phyloP scores from a whole-genome alignment of 1,140 invertebrate genomes.

The roundworm (Caenorhabditis elegans) region DNA sequence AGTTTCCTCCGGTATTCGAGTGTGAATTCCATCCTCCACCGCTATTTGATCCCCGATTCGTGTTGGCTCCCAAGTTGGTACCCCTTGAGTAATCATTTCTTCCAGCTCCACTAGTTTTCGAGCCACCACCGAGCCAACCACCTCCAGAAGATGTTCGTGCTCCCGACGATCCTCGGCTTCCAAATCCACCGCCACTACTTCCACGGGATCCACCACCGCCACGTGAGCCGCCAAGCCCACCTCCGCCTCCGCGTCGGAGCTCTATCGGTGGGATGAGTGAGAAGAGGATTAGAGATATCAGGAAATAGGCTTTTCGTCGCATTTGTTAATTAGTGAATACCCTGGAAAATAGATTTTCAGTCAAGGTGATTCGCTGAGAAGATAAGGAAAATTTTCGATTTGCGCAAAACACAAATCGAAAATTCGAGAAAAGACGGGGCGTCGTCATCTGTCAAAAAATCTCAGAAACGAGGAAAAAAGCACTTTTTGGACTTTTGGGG shows the following conservation, averaged over 20 bases:
- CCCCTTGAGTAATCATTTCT: slow-evolving; percentile 7
- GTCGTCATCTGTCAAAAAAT: too few relatives aligned
- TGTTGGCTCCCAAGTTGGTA: neutral
- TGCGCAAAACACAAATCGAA: too few relatives aligned
- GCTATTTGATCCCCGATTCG: neutral
- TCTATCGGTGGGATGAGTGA: slow-evolving; percentile 21
- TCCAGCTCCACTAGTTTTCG: neutral
- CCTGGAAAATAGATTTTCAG: neutral
- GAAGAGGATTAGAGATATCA: slow-evolving; percentile 35
- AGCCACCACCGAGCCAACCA: neutral
- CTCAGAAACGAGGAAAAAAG: too few relatives aligned
- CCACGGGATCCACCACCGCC: neutral
- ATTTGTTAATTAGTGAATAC: neutral
- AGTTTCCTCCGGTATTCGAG: neutral
- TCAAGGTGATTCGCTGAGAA: too few relatives aligned
- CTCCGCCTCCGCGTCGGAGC: slow-evolving; percentile 14
- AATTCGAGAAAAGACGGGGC: too few relatives aligned
- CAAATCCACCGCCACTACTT: slow-evolving; percentile 12
- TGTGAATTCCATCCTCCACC: neutral
- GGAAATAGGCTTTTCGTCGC: neutral
- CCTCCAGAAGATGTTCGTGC: neutral
- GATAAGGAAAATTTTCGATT: too few relatives aligned
- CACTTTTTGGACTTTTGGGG: too few relatives aligned
- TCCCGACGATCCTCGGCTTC: slow-evolving; percentile 6
- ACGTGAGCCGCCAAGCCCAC: neutral